These are phyloP conservation scores for Drosophila aff. DNA, from an alignment of 1,140 invertebrate genomes.

Conservation along the genomic window DNA sequence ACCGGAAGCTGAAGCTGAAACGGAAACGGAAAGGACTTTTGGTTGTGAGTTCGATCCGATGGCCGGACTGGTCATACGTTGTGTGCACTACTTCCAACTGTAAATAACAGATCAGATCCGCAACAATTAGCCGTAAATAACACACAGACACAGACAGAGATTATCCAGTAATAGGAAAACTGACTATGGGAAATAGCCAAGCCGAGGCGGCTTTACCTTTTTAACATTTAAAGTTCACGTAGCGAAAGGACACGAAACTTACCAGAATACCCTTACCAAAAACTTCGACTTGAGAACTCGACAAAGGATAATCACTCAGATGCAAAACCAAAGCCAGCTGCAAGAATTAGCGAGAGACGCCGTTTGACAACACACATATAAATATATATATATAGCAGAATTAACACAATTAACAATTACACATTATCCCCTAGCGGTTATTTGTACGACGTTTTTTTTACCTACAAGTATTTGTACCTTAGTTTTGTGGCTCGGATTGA, in stretches of 20 bases:
- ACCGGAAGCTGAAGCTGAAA: constrained; percentile 48
- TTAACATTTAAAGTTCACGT: constrained; percentile 69
- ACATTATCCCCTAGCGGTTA: constrained; percentile 34
- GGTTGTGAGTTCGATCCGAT: constrained; percentile 66
- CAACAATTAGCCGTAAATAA: constrained; percentile 42
- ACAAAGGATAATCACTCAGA: constrained; percentile 74
- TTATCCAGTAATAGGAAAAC: constrained; percentile 46
- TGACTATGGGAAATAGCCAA: constrained; percentile 35
- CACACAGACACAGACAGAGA: constrained; percentile 33
- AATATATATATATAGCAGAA: constrained; percentile 65
- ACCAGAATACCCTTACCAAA: constrained; percentile 28
- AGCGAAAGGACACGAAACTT: constrained; percentile 40
- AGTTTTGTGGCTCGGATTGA: constrained; percentile 39
- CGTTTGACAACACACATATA: constrained; percentile 38
- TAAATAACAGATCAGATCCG: constrained; percentile 72
- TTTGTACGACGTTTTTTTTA: constrained; percentile 55
- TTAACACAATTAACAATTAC: constrained; percentile 54
- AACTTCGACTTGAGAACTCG: constrained; percentile 23
- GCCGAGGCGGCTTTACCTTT: constrained; percentile 51
- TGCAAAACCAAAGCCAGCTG: constrained; percentile 46
- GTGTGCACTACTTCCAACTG: constrained; percentile 78
- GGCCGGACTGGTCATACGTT: constrained; percentile 64
- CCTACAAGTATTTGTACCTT: constrained; percentile 47
- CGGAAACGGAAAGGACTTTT: constrained; percentile 54
- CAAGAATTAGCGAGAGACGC: constrained; percentile 50